These are phyloP conservation scores for Pachyrhynchus sulphureomaculatus DNA, from an alignment of 1,140 invertebrate genomes.

Conservation along the genomic window DNA sequence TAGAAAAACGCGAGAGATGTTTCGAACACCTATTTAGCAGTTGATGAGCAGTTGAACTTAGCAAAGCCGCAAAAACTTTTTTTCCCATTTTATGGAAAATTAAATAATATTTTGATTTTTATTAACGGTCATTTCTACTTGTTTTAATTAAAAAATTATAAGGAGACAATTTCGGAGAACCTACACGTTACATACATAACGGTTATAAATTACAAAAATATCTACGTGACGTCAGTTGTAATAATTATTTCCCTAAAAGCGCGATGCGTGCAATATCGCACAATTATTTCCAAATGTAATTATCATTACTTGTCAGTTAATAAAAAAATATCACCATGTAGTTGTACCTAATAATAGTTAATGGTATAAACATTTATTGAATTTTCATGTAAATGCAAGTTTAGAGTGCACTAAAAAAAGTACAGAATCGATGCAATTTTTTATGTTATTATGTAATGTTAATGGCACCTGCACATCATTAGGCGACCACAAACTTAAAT, in stretches of 20 bases:
- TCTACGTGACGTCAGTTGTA: not conserved
- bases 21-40: no score
- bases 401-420: constrained; percentile 13
- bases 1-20: no score
- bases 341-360: not conserved
- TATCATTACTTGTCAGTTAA: not conserved
- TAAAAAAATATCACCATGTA: constrained; percentile 5
- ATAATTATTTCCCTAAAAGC: not conserved
- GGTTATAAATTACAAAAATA: no score
- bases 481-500: no score
- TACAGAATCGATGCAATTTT: constrained; percentile 1
- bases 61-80: no score
- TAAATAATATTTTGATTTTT: no score
- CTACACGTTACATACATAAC: no score
- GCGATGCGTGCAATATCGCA: constrained; percentile 7
- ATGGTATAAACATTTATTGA: constrained; percentile 18
- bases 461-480: not conserved
- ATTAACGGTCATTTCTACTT: no score
- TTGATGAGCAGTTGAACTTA: no score
- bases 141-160: no score
- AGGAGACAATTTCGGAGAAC: no score
- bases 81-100: no score
- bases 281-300: constrained; percentile 19
- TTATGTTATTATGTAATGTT: constrained; percentile 3
- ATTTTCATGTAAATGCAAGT: constrained; percentile 22